Percentiles rank a stretch among this genome's conserved stretches.
Evolutionary conservation across 2,888 invertebrate genomes (phyloP).

Genomic region (Cremastinae sp.): DNA sequence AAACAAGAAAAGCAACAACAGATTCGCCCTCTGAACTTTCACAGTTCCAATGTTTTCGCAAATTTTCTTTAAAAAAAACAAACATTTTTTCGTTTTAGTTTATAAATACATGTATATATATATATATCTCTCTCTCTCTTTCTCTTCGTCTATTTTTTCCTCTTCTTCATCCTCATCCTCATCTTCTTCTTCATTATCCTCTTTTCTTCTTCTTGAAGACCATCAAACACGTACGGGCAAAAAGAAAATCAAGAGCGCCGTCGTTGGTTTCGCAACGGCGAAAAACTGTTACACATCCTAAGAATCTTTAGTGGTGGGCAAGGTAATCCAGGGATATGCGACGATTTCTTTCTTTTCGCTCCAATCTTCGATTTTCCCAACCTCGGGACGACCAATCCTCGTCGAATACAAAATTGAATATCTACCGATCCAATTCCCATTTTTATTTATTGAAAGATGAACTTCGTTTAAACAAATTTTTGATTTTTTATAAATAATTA

Average conservation of each 20-base stretch:
- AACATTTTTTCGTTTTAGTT: too few species aligned
- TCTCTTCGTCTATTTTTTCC: slow-evolving; percentile 2
- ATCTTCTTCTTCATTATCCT: not conserved
- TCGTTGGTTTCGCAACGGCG: slow-evolving; percentile 73
- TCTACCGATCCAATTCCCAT: too few species aligned
- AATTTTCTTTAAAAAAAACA: too few species aligned
- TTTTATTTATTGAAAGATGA: too few species aligned
- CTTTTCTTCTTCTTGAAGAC: not conserved
- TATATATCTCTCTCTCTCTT: slow-evolving; percentile 6
- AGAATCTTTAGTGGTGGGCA: slow-evolving; percentile 71
- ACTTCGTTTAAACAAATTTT: too few species aligned
- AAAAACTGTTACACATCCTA: slow-evolving; percentile 73
- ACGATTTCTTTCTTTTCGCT: slow-evolving; percentile 45
- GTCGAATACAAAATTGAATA: too few species aligned
- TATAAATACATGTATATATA: too few species aligned
- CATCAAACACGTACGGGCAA: slow-evolving; percentile 24
- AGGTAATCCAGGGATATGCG: slow-evolving; percentile 66
- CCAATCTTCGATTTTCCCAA: slow-evolving; percentile 11
- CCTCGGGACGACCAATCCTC: too few species aligned
- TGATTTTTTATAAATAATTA: too few species aligned
- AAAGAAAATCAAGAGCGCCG: slow-evolving; percentile 42
- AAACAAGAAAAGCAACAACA: slow-evolving; percentile 70
- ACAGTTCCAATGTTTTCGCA: slow-evolving; percentile 34
- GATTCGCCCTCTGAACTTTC: slow-evolving; percentile 59
- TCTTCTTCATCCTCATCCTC: not conserved